phyloP scores from a whole-genome alignment of 2,113 vertebrate species.

The Gyps fulvus region DNA sequence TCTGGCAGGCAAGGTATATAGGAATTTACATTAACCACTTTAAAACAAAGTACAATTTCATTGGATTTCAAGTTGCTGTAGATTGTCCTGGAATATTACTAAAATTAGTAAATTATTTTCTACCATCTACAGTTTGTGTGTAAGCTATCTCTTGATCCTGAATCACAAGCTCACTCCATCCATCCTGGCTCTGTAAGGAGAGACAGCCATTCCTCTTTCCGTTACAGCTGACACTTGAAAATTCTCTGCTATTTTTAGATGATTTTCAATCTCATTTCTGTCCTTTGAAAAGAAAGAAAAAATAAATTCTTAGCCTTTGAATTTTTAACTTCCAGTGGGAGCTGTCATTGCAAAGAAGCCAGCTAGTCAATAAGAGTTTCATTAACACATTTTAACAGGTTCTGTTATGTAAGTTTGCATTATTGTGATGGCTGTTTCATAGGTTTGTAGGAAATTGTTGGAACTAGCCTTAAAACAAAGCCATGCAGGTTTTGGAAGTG shows the following conservation, averaged over 20 bases:
- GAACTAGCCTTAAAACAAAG: not conserved
- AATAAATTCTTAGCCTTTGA: not conserved
- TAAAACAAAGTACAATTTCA: not conserved
- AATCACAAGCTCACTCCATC: not conserved
- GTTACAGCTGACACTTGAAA: constrained; percentile 55
- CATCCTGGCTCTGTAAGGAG: constrained; percentile 43
- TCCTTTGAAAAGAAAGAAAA: constrained; percentile 24
- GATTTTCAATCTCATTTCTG: constrained; percentile 40
- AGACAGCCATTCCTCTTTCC: constrained; percentile 28
- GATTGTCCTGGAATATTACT: not conserved
- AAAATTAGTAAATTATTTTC: not conserved
- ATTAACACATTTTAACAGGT: not conserved
- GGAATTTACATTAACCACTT: not conserved
- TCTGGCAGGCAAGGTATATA: not conserved
- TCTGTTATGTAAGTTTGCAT: not conserved
- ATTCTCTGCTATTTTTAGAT: constrained; percentile 50
- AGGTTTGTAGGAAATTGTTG: not conserved
- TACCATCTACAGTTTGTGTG: not conserved
- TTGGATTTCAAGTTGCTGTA: not conserved
- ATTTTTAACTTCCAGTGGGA: constrained; percentile 21
- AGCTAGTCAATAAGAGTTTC: not conserved
- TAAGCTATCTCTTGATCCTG: not conserved
- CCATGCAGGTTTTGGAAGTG: not conserved
- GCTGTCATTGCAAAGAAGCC: not conserved
- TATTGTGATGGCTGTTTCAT: not conserved